A percentile compares a stretch with the other conserved stretches of the same genome.
These are phyloP conservation scores for Callitettix versicolor DNA, from an alignment of 1,140 invertebrate genomes.

Conservation along the genomic window DNA sequence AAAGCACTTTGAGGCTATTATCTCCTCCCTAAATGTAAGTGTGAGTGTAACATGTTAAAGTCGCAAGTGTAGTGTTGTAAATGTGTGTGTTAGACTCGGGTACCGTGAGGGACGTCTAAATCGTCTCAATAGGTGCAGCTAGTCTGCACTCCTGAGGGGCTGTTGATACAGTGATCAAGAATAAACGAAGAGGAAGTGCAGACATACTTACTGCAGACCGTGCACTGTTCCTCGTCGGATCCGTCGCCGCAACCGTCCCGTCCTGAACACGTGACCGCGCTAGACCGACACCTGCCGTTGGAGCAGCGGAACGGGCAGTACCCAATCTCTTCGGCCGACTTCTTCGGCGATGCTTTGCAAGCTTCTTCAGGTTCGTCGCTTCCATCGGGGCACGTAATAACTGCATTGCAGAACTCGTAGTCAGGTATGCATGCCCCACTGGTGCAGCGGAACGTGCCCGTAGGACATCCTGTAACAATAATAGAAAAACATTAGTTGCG, in stretches of 20 bases:
- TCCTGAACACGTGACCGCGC: constrained; percentile 76
- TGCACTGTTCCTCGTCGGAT: constrained; percentile 71
- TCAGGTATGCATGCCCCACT: constrained; percentile 77
- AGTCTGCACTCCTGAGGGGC: too few species aligned
- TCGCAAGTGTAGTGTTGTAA: too few species aligned
- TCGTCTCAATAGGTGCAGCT: too few species aligned
- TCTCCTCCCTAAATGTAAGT: too few species aligned
- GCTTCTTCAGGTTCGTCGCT: constrained; percentile 71
- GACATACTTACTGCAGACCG: constrained; percentile 65
- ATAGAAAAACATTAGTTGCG: not conserved
- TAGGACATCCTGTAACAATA: constrained; percentile 46
- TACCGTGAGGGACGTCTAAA: too few species aligned
- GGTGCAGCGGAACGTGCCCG: constrained; percentile 66
- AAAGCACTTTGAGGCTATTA: too few species aligned
- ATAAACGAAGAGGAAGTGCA: too few species aligned
- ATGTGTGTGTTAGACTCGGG: too few species aligned
- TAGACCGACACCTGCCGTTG: constrained; percentile 76
- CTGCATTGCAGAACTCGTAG: constrained; percentile 83
- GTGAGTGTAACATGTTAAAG: too few species aligned
- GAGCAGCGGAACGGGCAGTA: constrained; percentile 68
- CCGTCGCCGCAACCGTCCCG: constrained; percentile 82
- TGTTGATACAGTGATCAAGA: too few species aligned
- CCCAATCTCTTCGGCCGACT: constrained; percentile 29
- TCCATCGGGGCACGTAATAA: constrained; percentile 70
- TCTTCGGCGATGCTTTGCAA: constrained; percentile 37